These are phyloP conservation scores for Stenotaenia linearis DNA, from an alignment of 2,888 invertebrate species.

Conservation along the genomic window DNA sequence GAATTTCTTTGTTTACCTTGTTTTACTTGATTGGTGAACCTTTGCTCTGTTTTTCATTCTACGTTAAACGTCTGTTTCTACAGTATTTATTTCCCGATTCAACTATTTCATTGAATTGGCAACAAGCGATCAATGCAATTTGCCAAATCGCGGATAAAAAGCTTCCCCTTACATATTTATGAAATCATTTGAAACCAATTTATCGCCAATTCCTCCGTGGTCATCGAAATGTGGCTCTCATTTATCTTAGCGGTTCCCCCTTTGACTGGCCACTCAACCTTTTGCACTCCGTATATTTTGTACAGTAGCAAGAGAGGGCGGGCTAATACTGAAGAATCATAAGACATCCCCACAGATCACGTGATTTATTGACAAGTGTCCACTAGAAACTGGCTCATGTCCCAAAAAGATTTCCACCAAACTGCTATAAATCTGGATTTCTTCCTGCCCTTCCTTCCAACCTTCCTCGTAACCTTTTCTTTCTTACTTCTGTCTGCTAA, in stretches of 20 bases:
- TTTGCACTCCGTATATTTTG: neutral
- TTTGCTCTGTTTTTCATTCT: no score
- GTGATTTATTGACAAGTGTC: neutral
- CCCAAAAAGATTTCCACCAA: neutral
- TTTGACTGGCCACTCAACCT: neutral
- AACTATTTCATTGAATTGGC: neutral
- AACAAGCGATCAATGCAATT: neutral
- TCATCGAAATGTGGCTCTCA: neutral
- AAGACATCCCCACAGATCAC: neutral
- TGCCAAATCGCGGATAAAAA: neutral
- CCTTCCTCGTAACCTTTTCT: neutral
- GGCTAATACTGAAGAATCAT: neutral
- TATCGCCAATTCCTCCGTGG: neutral
- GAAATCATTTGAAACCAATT: neutral
- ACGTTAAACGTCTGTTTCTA: no score
- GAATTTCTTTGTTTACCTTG: no score
- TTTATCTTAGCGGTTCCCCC: neutral
- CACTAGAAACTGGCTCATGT: neutral
- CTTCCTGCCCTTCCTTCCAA: neutral
- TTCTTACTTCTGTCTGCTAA: neutral
- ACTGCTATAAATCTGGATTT: neutral
- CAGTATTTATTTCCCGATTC: neutral
- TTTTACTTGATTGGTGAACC: no score
- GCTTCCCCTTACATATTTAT: neutral
- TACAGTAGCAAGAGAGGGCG: neutral